Percentiles rank a stretch among this genome's conserved stretches.
phyloP scores from a whole-genome alignment of 2,113 vertebrate species.

The Xenotilapia flavipinnis region DNA sequence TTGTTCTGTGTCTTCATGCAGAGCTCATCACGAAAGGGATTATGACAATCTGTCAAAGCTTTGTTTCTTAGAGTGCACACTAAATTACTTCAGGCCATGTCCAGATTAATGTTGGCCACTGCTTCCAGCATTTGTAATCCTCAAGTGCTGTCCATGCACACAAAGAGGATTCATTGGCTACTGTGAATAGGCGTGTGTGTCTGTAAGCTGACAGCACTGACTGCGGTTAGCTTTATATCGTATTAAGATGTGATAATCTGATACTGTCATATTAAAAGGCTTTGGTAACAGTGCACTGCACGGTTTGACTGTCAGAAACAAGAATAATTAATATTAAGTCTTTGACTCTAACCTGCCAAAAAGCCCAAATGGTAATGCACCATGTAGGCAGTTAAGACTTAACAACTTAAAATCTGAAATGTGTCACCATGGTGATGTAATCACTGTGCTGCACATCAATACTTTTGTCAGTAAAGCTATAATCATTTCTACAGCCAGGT shows the following conservation, averaged over 20 bases:
- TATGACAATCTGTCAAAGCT: conserved; percentile 36
- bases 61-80: background rate
- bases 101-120: conserved; percentile 39
- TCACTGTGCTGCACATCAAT: background rate
- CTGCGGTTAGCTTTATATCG: background rate
- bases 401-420: background rate
- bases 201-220: background rate
- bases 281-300: background rate
- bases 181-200: background rate
- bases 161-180: background rate
- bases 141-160: background rate
- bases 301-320: background rate
- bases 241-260: background rate
- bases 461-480: background rate
- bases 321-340: background rate
- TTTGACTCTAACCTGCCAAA: background rate
- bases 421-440: background rate
- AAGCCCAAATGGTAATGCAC: background rate
- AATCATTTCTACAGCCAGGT: background rate
- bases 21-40: conserved; percentile 25
- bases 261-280: background rate
- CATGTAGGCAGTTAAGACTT: background rate
- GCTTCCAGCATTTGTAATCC: conserved; percentile 32
- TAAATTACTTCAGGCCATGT: conserved; percentile 26
- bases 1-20: background rate